phyloP scores from a whole-genome alignment of 1,140 invertebrate genomes.

The Cardiocondyla obscurior region DNA sequence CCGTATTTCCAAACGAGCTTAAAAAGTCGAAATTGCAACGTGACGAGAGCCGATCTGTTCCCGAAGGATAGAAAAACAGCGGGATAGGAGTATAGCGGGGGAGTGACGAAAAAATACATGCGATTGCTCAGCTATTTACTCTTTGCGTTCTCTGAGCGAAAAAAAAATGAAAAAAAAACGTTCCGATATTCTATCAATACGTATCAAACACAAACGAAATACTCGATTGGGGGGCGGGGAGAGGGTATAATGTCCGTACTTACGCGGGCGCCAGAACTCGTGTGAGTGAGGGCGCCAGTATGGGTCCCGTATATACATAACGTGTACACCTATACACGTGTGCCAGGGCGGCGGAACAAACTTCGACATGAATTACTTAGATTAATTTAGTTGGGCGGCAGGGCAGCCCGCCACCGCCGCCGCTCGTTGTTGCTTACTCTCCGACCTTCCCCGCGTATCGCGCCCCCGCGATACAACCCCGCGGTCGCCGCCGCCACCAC shows the following conservation, averaged over 20 bases:
- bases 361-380: constrained; percentile 82
- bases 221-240: background rate
- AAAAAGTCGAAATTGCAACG: background rate
- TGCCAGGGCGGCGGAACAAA: constrained; percentile 73
- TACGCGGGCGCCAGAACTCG: constrained; percentile 18
- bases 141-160: background rate
- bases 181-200: constrained; percentile 23
- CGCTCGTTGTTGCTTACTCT: constrained; percentile 73
- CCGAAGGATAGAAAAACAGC: background rate
- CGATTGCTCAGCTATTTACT: background rate
- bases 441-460: constrained; percentile 69
- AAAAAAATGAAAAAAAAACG: too few relatives aligned
- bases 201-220: background rate
- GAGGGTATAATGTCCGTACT: constrained; percentile 23
- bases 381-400: constrained; percentile 81
- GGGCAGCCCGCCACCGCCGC: constrained; percentile 69
- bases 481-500: constrained; percentile 32
- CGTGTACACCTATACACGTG: constrained; percentile 41
- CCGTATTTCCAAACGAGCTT: background rate
- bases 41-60: background rate
- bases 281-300: background rate
- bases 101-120: background rate
- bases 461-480: constrained; percentile 61
- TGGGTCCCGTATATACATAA: background rate
- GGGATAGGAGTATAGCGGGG: too few relatives aligned